Percentiles rank a stretch among this genome's conserved stretches.
phyloP scores from a whole-genome alignment of 1,140 invertebrate species.

The Drosophila navojoa region DNA sequence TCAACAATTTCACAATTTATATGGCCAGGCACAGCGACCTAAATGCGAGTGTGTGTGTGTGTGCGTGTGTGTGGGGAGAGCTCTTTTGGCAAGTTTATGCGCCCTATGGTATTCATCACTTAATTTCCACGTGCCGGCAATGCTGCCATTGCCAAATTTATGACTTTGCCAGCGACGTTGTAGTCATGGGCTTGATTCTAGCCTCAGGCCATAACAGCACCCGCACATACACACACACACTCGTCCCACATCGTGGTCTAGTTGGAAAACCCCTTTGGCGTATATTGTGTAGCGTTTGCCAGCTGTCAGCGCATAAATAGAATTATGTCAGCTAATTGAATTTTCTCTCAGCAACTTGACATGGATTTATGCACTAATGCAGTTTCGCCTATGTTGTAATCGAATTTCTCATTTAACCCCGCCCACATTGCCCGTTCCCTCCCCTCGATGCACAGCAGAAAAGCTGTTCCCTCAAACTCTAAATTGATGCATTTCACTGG shows the following conservation, averaged over 20 bases:
- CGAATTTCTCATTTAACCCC: constrained; percentile 50
- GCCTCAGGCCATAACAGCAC: constrained; percentile 13
- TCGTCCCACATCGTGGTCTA: constrained; percentile 37
- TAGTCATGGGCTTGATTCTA: constrained; percentile 41
- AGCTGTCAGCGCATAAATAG: constrained; percentile 77
- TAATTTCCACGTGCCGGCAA: constrained; percentile 75
- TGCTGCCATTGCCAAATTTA: constrained; percentile 78
- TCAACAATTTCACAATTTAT: constrained; percentile 76
- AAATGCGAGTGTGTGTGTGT: constrained; percentile 45
- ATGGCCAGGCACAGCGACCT: constrained; percentile 64
- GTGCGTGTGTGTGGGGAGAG: constrained; percentile 8
- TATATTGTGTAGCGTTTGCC: constrained; percentile 60
- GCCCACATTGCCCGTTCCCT: background rate
- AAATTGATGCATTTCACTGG: constrained; percentile 8
- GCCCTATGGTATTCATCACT: constrained; percentile 77
- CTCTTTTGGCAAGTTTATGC: constrained; percentile 60
- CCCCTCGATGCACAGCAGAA: background rate
- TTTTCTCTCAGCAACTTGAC: constrained; percentile 68
- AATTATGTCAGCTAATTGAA: constrained; percentile 81
- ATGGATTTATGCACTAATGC: constrained; percentile 78
- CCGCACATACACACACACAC: constrained; percentile 7
- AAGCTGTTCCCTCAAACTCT: constrained; percentile 19
- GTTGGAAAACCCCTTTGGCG: constrained; percentile 58
- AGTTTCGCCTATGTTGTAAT: constrained; percentile 60
- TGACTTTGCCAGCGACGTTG: constrained; percentile 53